These are phyloP conservation scores for Octopus bimaculoides DNA, from an alignment of 1,140 invertebrate genomes.

Conservation along the genomic window DNA sequence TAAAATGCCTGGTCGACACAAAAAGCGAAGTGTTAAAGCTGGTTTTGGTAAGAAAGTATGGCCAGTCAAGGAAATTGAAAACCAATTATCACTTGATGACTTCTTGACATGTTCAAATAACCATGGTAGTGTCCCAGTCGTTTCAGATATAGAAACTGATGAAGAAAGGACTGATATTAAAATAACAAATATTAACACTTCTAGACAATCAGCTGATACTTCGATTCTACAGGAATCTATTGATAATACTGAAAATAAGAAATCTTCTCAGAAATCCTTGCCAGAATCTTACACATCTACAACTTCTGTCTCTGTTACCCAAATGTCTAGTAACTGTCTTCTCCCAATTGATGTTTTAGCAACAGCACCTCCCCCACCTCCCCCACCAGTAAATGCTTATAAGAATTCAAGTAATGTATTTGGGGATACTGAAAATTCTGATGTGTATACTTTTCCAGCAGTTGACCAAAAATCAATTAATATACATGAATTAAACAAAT, in stretches of 20 bases:
- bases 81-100: background rate
- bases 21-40: background rate
- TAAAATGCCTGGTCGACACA: conserved; percentile 3
- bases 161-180: too few species aligned
- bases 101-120: background rate
- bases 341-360: background rate
- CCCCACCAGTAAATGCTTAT: background rate
- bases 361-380: background rate
- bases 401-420: background rate
- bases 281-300: background rate
- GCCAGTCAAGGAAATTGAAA: background rate
- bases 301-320: background rate
- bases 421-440: background rate
- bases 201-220: background rate
- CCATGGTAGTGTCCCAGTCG: background rate
- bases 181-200: too few species aligned
- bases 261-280: background rate
- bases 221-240: background rate
- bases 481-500: background rate
- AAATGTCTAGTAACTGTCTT: background rate
- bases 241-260: background rate
- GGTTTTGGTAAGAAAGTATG: background rate
- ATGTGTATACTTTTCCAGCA: background rate
- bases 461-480: background rate
- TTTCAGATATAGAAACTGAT: background rate